Base-by-base conservation (phyloP, 2,888 invertebrate species). In the Dasysyrphus albostriatus region DNA sequence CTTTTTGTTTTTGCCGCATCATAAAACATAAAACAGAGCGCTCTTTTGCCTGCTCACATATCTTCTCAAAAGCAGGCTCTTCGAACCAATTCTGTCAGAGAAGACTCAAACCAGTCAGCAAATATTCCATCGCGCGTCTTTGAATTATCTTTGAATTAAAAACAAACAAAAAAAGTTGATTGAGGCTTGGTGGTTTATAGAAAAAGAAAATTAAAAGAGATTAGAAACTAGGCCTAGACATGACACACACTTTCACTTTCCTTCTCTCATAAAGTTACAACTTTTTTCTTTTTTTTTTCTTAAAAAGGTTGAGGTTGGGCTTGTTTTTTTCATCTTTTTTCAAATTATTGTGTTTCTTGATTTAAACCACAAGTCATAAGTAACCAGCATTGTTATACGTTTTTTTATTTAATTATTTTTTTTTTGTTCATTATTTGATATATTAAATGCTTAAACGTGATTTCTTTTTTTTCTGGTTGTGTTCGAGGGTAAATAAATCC, bases 211-310 rank as follows among this genome's bases (percentile, higher is more conserved):
- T 39, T 39, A 39, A 73, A 78, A 39, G 47, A 69, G 49, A 39
- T 74, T 39, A 59, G 65, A 84, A 80, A 76, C 75, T 88, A 88
- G 88, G 88, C 88, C 88, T 88, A 88, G 84, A 6, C 32, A 32
- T 39, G 10, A 39, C 42, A 10, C 24, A 87, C 79, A 88, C 88
- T 89, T 89, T 88, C 89, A 88, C 89, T 89, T 89, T 88, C 42
- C 32, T 34, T 61, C 32, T 24, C 47, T 72, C 24, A 39, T 72
- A 24, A 54, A 54, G 3, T 32, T 49, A 63, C 16, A 56, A 44
- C n/a, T 58, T 58, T 42, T 16, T 19, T 32, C 24, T 24, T 58
- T 49, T 51, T 34, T 72, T 56, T 65, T 39, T 7, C 5, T 39
- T 59, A 29, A 47, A 16, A 34, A 83, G 63, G 49, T 83, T 83